Percentiles rank a stretch among this genome's conserved stretches.
phyloP scores from a whole-genome alignment of 1,140 invertebrate genomes.

The Bombus consobrinus region DNA sequence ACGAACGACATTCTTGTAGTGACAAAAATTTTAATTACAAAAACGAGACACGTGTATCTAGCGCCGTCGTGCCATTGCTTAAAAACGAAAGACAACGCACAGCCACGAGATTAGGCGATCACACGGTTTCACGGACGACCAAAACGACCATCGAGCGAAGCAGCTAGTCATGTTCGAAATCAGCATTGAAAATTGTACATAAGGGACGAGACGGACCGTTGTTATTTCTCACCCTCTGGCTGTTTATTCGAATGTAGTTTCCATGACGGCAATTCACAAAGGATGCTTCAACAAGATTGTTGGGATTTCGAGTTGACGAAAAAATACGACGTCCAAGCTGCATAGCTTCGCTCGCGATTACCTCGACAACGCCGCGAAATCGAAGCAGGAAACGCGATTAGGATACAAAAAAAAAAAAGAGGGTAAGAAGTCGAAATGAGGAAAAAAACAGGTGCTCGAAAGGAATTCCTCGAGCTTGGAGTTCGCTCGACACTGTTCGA shows the following conservation, averaged over 20 bases:
- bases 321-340: not conserved
- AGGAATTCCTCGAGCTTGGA: constrained; percentile 12
- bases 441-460: not conserved
- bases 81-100: constrained; percentile 38
- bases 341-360: not conserved
- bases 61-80: not conserved
- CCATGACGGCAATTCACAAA: not conserved
- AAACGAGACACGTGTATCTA: constrained; percentile 20
- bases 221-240: no score
- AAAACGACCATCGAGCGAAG: not conserved
- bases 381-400: not conserved
- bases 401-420: not conserved
- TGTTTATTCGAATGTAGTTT: not conserved
- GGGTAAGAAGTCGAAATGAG: not conserved
- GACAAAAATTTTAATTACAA: constrained; percentile 44
- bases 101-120: constrained; percentile 53
- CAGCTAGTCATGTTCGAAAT: constrained; percentile 25
- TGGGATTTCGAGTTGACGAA: no score
- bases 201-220: not conserved
- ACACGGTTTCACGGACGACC: constrained; percentile 25
- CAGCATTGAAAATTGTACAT: constrained; percentile 60
- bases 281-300: not conserved
- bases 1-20: not conserved
- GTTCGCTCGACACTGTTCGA: not conserved
- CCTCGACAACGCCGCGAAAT: constrained; percentile 17